A percentile compares a stretch with the other conserved stretches of the same genome.
Conservation (phyloP, 2,113 vertebrate genomes). For the Microtus pennsylvanicus region DNA sequence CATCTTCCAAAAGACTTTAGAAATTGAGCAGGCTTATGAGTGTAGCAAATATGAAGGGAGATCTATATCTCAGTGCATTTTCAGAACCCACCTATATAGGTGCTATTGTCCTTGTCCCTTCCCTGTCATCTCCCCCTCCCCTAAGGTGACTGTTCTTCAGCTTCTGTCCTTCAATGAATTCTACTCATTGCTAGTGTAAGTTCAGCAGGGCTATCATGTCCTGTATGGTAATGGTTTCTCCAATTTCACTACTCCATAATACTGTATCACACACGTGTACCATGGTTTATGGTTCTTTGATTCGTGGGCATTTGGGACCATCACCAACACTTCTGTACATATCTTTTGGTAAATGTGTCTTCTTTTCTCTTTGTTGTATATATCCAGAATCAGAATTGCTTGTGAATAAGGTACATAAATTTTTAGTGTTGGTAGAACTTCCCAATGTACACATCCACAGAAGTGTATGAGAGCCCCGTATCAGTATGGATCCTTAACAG, state of each 20-base stretch:
- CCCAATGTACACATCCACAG: not conserved
- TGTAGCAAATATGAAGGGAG: not conserved
- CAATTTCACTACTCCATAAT: not conserved
- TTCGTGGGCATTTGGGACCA: not conserved
- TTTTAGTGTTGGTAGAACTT: not conserved
- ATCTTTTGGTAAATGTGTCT: not conserved
- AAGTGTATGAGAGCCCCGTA: not conserved
- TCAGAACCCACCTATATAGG: not conserved
- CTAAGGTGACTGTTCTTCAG: not conserved
- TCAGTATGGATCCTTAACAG: not conserved
- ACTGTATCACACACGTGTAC: not conserved
- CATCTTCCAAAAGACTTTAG: slow-evolving; percentile 32
- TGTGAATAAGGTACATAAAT: not conserved
- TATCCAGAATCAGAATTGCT: not conserved
- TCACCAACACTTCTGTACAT: not conserved
- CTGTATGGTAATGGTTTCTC: not conserved
- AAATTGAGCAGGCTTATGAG: not conserved
- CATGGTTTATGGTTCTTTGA: not conserved
- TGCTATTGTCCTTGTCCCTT: accelerated
- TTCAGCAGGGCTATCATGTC: not conserved
- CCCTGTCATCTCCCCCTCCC: not conserved
- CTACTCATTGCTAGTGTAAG: not conserved
- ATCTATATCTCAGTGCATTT: not conserved
- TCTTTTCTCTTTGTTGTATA: not conserved
- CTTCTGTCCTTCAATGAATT: not conserved